Evolutionary conservation across 2,797 vertebrate species (phyloP).

Genomic region (Allochrocebus solatus): DNA sequence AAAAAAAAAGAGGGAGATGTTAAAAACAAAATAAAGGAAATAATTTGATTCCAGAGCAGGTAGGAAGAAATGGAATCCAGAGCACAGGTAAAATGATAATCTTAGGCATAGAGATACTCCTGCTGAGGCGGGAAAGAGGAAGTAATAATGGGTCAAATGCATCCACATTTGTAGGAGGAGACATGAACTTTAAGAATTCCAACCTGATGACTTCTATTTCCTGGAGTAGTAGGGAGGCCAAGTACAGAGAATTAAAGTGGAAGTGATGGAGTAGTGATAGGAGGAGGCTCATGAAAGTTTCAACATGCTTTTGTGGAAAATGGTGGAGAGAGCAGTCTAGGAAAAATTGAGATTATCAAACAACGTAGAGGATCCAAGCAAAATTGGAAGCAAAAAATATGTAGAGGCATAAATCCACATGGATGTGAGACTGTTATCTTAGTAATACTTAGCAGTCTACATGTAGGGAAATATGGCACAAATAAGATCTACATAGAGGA

Average conservation of each 20-base stretch:
- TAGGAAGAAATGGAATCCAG: neutral
- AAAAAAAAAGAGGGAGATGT: neutral
- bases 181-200: neutral
- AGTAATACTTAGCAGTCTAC: neutral
- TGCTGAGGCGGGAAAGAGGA: neutral
- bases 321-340: neutral
- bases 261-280: neutral
- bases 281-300: neutral
- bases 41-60: neutral
- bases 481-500: neutral
- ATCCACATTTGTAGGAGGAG: neutral
- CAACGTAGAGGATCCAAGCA: neutral
- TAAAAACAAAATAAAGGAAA: slow-evolving; percentile 3
- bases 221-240: neutral
- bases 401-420: slow-evolving; percentile 6
- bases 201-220: neutral
- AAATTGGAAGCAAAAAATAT: neutral
- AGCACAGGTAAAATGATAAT: neutral
- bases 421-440: neutral
- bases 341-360: neutral
- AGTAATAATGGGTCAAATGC: neutral
- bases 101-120: neutral
- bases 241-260: neutral
- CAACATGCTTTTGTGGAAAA: neutral
- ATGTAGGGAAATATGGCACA: neutral